Conservation (phyloP, 1,140 invertebrate species). For the Danaus melanippus region DNA sequence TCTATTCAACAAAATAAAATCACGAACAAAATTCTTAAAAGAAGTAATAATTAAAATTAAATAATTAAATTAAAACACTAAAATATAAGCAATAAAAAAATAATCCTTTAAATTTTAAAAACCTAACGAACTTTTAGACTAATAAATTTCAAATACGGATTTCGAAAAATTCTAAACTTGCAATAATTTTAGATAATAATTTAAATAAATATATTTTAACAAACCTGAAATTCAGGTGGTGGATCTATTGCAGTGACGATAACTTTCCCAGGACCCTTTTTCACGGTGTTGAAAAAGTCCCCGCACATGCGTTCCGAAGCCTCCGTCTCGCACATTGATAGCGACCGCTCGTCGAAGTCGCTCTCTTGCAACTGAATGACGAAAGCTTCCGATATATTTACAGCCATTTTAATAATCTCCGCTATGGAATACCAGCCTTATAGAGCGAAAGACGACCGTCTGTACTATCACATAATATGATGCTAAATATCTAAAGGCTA, state of each 20-base stretch:
- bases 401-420: conserved; percentile 1
- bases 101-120: not conserved
- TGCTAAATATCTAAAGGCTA: too few relatives aligned
- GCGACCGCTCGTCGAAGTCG: conserved; percentile 68
- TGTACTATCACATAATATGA: too few relatives aligned
- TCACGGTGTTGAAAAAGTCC: conserved; percentile 86
- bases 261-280: conserved; percentile 78
- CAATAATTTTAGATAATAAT: too few relatives aligned
- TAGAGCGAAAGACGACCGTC: too few relatives aligned
- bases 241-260: conserved; percentile 80
- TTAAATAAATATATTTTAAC: conserved; percentile 7
- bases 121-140: too few relatives aligned
- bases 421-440: not conserved
- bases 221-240: conserved; percentile 84
- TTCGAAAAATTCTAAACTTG: too few relatives aligned
- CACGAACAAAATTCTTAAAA: too few relatives aligned
- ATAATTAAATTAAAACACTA: not conserved
- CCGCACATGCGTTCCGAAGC: conserved; percentile 76
- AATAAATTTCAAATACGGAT: too few relatives aligned
- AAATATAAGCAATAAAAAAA: not conserved
- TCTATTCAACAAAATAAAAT: too few relatives aligned
- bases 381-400: conserved; percentile 19
- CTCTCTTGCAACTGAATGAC: conserved; percentile 66
- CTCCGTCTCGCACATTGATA: conserved; percentile 66
- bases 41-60: not conserved